Conservation (phyloP, 2,113 vertebrate species). For the Eulemur rufifrons region DNA sequence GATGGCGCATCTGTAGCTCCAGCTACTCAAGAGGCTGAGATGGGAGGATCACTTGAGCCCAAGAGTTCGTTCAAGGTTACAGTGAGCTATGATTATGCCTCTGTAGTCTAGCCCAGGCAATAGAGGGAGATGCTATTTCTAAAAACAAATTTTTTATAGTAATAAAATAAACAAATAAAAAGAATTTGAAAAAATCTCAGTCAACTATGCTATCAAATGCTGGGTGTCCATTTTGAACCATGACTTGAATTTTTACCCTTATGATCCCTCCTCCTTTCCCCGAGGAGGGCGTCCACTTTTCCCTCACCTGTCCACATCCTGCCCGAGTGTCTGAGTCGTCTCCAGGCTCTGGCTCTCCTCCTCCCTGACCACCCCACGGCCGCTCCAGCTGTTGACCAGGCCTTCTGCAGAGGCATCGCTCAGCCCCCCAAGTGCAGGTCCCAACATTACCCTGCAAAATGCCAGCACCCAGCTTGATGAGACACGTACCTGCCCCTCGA, state of each 20-base stretch:
- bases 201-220: neutral
- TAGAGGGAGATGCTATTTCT: no score
- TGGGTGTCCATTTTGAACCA: neutral
- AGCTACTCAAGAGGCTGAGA: no score
- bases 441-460: neutral
- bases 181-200: no score
- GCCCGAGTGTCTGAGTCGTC: rapidly evolving
- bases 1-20: no score
- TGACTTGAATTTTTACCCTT: neutral
- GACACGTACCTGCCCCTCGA: constrained; percentile 89
- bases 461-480: neutral
- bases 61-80: no score
- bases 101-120: no score
- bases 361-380: rapidly evolving
- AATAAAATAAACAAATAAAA: no score
- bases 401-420: rapidly evolving
- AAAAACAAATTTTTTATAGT: no score
- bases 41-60: no score
- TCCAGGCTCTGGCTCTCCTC: neutral
- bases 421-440: no score
- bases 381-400: rapidly evolving
- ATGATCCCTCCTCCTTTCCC: rapidly evolving
- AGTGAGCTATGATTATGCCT: no score
- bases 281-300: no score
- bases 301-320: neutral